Conservation (phyloP, 1,140 invertebrate species). For the Oedothorax gibbosus region DNA sequence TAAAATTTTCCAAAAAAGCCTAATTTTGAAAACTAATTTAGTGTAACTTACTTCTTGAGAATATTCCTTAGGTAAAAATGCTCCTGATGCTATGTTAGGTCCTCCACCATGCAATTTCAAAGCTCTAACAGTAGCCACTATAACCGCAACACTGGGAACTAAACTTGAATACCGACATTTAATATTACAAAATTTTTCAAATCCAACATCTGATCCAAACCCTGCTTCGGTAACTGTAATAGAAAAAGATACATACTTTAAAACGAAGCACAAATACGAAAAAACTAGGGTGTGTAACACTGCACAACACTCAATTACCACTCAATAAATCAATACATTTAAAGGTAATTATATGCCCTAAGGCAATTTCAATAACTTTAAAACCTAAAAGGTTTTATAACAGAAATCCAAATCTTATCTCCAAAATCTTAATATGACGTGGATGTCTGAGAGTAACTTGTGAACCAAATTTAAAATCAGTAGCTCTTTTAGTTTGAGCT, state of each 20-base stretch:
- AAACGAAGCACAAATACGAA: too few species aligned
- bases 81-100: conserved; percentile 85
- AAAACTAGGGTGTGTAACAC: too few species aligned
- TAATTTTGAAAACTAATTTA: neutral
- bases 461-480: too few species aligned
- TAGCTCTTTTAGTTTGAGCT: too few species aligned
- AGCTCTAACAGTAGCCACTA: conserved; percentile 93
- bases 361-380: too few species aligned
- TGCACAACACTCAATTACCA: too few species aligned
- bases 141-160: conserved; percentile 86
- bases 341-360: too few species aligned
- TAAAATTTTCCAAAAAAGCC: neutral
- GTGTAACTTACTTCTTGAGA: conserved; percentile 71
- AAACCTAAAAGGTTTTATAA: too few species aligned
- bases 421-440: too few species aligned
- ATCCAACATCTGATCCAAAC: conserved; percentile 98
- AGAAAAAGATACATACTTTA: neutral
- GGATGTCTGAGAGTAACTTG: too few species aligned
- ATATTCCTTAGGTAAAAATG: conserved; percentile 87
- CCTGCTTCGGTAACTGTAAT: conserved; percentile 91
- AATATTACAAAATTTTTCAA: conserved; percentile 99
- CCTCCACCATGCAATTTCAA: conserved; percentile 99
- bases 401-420: too few species aligned
- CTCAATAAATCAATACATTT: too few species aligned
- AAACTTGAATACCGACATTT: conserved; percentile 93